Evolutionary conservation across 1,140 invertebrate species (phyloP).

Genomic region (Heliconius congener): DNA sequence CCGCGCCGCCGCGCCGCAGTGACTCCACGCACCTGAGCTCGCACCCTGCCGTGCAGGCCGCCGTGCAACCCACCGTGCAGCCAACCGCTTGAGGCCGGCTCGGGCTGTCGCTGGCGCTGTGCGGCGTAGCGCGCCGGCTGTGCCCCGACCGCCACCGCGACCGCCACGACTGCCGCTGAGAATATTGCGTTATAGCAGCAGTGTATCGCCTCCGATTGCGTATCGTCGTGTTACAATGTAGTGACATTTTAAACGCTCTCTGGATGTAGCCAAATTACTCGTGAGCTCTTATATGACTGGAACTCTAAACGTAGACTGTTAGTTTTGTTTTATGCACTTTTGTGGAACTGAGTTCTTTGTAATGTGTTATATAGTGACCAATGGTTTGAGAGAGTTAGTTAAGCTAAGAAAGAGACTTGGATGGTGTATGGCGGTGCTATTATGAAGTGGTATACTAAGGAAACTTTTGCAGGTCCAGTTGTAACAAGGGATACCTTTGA

Average conservation of each 20-base stretch:
- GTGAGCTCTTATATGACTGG: conserved; percentile 6
- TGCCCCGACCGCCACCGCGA: conserved; percentile 24
- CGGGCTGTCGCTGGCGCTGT: conserved; percentile 44
- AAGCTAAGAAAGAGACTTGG: conserved; percentile 37
- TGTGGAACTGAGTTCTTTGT: conserved; percentile 32
- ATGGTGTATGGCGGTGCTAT: conserved; percentile 72
- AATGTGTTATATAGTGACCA: conserved; percentile 40
- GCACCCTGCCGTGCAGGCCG: conserved; percentile 37
- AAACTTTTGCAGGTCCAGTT: conserved; percentile 54
- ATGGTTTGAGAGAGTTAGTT: conserved; percentile 33
- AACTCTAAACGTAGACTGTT: conserved; percentile 28
- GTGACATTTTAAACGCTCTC: conserved; percentile 26
- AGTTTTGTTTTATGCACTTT: conserved; percentile 27
- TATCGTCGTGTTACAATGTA: conserved; percentile 35
- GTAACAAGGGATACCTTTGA: conserved; percentile 31
- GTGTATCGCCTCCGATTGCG: conserved; percentile 33
- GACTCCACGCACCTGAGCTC: conserved; percentile 68
- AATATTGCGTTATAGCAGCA: conserved; percentile 28
- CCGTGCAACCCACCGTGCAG: conserved; percentile 37
- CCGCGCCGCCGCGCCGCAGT: conserved; percentile 69
- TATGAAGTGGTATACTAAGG: conserved; percentile 70
- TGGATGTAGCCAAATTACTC: conserved; percentile 24
- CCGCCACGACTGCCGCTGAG: neutral
- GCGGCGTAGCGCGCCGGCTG: conserved; percentile 32
- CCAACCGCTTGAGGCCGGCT: conserved; percentile 47